Percentiles rank a stretch among this genome's conserved stretches.
phyloP scores from a whole-genome alignment of 2,113 vertebrate species.

The Microcebus lehilahytsara region DNA sequence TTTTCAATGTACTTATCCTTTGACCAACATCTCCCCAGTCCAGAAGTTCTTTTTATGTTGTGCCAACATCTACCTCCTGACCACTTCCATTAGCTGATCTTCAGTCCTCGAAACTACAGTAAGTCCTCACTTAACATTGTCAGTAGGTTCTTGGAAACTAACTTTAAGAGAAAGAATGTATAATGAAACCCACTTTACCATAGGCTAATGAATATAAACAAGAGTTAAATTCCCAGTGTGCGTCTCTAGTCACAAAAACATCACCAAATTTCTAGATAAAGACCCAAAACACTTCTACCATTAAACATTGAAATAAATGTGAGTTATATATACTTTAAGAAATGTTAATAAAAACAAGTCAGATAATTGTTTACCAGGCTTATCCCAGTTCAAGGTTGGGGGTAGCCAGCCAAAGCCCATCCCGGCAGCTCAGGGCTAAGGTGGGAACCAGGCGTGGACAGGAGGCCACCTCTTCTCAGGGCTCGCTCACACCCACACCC shows the following conservation, averaged over 20 bases:
- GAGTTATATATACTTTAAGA: neutral
- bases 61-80: conserved; percentile 27
- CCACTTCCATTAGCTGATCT: neutral
- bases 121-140: neutral
- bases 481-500: neutral
- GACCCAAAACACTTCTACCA: neutral
- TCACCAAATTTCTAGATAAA: neutral
- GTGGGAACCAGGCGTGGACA: neutral
- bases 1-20: neutral
- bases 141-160: neutral
- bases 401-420: neutral
- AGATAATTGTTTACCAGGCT: neutral
- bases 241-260: neutral
- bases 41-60: neutral
- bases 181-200: neutral
- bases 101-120: conserved; percentile 11
- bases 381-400: neutral
- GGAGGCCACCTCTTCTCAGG: neutral
- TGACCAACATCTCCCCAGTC: neutral
- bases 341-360: neutral
- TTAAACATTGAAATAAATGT: neutral
- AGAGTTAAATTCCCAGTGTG: neutral
- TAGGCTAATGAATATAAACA: neutral
- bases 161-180: neutral
- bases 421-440: neutral